phyloP scores from a whole-genome alignment of 2,888 invertebrate genomes.

The Acanthopleura granulata region DNA sequence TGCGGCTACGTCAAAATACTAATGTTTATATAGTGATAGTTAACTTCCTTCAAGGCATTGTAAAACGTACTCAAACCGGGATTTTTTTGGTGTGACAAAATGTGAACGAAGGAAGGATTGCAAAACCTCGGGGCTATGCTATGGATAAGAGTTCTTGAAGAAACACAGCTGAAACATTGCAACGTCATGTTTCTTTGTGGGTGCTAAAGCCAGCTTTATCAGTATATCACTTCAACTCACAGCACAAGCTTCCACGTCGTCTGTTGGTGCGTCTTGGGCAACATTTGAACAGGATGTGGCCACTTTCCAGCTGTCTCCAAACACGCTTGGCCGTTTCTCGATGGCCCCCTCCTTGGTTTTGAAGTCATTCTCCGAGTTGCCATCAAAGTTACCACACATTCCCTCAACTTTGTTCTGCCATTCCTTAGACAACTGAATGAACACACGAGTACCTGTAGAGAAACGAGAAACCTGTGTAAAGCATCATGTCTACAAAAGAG shows the following conservation, averaged over 20 bases:
- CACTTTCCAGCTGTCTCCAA: conserved; percentile 87
- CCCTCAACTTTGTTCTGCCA: conserved; percentile 75
- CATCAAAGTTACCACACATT: conserved; percentile 89
- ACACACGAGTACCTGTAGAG: conserved; percentile 34
- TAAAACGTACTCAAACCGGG: too few species aligned
- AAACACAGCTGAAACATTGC: too few species aligned
- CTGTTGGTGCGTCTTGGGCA: conserved; percentile 3
- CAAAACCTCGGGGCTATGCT: too few species aligned
- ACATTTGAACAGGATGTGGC: not conserved
- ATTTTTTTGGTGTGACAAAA: too few species aligned
- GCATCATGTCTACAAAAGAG: too few species aligned
- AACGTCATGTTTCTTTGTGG: too few species aligned
- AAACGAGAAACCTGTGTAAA: not conserved
- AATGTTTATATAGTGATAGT: too few species aligned
- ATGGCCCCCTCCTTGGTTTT: conserved; percentile 76
- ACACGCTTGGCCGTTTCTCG: conserved; percentile 74
- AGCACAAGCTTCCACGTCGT: conserved; percentile 1
- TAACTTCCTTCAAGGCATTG: too few species aligned
- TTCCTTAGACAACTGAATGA: conserved; percentile 30
- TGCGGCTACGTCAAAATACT: too few species aligned
- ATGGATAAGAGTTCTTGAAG: too few species aligned
- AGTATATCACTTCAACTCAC: not conserved
- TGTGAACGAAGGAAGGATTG: too few species aligned
- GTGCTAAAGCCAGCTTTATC: too few species aligned
- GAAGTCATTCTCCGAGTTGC: conserved; percentile 85